Evolutionary conservation across 2,113 vertebrate species (phyloP).

Genomic region (Gasterosteus aculeatus): DNA sequence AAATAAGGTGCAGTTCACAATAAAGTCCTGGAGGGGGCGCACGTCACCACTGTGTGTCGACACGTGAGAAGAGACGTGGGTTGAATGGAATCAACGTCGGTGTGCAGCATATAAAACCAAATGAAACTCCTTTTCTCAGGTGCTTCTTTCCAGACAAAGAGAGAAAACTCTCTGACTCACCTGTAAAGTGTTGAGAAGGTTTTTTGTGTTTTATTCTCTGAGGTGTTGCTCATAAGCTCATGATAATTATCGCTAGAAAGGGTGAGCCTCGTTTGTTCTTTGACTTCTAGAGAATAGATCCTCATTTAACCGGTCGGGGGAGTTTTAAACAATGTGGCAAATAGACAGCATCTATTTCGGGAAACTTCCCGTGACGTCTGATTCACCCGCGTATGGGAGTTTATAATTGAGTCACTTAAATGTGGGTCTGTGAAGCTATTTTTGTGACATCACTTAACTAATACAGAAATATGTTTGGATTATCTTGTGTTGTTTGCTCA

Average conservation of each 20-base stretch:
- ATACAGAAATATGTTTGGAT: not conserved
- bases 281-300: constrained; percentile 31
- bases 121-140: not conserved
- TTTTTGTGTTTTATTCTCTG: not conserved
- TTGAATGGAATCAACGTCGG: not conserved
- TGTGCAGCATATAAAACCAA: not conserved
- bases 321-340: constrained; percentile 44
- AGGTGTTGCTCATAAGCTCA: not conserved
- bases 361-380: not conserved
- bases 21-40: constrained; percentile 26
- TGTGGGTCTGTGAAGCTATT: not conserved
- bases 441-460: not conserved
- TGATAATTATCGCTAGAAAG: not conserved
- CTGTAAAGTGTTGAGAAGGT: no score
- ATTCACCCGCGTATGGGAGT: not conserved
- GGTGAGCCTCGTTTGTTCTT: not conserved
- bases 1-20: not conserved
- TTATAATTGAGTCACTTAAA: not conserved
- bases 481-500: no score
- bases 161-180: no score
- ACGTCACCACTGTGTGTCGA: not conserved
- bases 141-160: no score
- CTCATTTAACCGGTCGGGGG: constrained; percentile 33
- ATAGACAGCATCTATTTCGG: constrained; percentile 38
- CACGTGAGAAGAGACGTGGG: not conserved